phyloP scores from a whole-genome alignment of 2,797 vertebrate genomes.

The Poliocrania exsul region DNA sequence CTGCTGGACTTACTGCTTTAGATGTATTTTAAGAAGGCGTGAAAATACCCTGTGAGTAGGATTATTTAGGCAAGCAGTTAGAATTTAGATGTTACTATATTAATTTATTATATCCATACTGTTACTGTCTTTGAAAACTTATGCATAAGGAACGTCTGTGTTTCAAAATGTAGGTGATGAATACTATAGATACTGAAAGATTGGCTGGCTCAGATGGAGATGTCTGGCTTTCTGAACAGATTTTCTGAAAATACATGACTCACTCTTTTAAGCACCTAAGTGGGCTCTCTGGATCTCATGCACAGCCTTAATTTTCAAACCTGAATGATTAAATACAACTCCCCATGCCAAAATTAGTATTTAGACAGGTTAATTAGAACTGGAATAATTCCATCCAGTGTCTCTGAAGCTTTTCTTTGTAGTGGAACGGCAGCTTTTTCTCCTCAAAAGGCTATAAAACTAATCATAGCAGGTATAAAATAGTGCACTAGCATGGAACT shows the following conservation, averaged over 20 bases:
- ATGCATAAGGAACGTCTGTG: neutral
- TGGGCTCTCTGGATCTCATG: constrained; percentile 5
- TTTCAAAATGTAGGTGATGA: neutral
- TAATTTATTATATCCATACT: neutral
- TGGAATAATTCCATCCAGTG: neutral
- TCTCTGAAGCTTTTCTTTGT: neutral
- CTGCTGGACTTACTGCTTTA: neutral
- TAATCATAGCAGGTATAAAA: neutral
- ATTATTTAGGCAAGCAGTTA: neutral
- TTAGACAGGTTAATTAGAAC: constrained; percentile 19
- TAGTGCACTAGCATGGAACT: neutral
- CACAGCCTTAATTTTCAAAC: neutral
- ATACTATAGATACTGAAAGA: neutral
- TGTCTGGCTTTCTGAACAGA: neutral
- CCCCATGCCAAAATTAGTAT: neutral
- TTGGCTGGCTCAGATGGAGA: neutral
- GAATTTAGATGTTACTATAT: neutral
- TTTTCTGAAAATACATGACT: neutral
- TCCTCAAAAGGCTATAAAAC: neutral
- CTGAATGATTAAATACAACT: neutral
- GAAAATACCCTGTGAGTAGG: neutral
- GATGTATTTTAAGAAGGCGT: neutral
- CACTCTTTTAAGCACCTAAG: neutral
- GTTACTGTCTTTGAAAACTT: neutral
- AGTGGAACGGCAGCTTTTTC: neutral